These are phyloP conservation scores for Crotophaga sulcirostris DNA, from an alignment of 2,113 vertebrate genomes.

Conservation along the genomic window DNA sequence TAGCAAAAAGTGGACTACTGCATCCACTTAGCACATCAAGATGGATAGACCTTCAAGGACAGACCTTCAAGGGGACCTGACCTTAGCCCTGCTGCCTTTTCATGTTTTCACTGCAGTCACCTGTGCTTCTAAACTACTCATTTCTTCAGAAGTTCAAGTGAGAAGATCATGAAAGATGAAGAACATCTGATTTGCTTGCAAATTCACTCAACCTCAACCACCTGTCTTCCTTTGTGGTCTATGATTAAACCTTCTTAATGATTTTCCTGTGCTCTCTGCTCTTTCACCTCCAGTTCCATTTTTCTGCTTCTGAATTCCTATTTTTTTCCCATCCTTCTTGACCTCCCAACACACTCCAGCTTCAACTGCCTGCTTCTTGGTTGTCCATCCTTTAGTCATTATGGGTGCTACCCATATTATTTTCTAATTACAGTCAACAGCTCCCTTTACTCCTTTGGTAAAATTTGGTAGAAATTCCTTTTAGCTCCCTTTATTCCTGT, in stretches of 20 bases:
- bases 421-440: neutral
- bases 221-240: neutral
- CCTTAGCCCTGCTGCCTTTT: neutral
- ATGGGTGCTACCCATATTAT: neutral
- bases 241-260: neutral
- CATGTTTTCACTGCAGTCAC: neutral
- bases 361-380: neutral
- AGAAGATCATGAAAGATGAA: neutral
- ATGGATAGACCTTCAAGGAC: neutral
- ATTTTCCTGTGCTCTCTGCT: neutral
- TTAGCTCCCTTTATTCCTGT: neutral
- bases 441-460: neutral
- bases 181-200: neutral
- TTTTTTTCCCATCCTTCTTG: neutral
- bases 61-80: neutral
- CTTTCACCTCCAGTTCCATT: neutral
- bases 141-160: neutral
- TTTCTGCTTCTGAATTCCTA: neutral
- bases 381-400: neutral
- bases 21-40: neutral
- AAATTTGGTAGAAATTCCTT: too few species aligned
- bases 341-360: rapidly evolving
- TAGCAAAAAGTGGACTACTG: neutral
- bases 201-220: neutral
- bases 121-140: neutral